These are phyloP conservation scores for Oscheius sp. DNA, from an alignment of 1,140 invertebrate species.

Conservation along the genomic window DNA sequence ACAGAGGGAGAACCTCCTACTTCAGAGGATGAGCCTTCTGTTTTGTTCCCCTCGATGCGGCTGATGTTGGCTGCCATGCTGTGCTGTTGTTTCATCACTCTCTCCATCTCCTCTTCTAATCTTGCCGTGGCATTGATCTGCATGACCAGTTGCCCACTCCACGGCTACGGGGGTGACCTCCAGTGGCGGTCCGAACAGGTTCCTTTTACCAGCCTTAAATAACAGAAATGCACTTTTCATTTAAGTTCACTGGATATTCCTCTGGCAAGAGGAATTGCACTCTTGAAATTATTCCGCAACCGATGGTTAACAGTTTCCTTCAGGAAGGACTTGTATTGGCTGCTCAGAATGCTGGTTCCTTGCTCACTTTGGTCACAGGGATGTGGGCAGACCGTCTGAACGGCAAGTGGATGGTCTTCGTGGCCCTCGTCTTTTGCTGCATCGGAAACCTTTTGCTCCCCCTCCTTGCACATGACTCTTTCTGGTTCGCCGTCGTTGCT, in stretches of 20 bases:
- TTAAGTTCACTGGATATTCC: background rate
- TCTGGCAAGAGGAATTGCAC: background rate
- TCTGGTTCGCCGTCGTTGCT: conserved; percentile 55
- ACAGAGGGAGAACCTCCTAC: background rate
- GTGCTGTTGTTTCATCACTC: conserved; percentile 59
- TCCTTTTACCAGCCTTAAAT: background rate
- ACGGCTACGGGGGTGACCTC: conserved; percentile 54
- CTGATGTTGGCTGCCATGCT: conserved; percentile 51
- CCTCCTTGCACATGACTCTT: conserved; percentile 47
- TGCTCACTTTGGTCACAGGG: conserved; percentile 57
- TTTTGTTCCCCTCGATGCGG: conserved; percentile 57
- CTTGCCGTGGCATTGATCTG: conserved; percentile 60
- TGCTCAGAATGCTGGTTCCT: conserved; percentile 58
- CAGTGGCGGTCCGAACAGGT: conserved; percentile 56
- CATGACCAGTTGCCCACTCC: conserved; percentile 59
- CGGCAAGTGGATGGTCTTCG: conserved; percentile 57
- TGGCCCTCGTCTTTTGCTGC: conserved; percentile 47
- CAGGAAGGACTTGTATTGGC: conserved; percentile 58
- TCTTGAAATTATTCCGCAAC: conserved; percentile 9
- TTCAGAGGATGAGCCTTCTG: conserved; percentile 34
- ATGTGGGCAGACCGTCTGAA: conserved; percentile 56
- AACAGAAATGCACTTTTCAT: background rate
- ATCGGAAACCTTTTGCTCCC: conserved; percentile 55
- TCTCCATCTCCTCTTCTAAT: conserved; percentile 57
- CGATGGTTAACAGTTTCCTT: conserved; percentile 7